These are phyloP conservation scores for Neodiprion fabricii DNA, from an alignment of 1,140 invertebrate species.

Conservation along the genomic window DNA sequence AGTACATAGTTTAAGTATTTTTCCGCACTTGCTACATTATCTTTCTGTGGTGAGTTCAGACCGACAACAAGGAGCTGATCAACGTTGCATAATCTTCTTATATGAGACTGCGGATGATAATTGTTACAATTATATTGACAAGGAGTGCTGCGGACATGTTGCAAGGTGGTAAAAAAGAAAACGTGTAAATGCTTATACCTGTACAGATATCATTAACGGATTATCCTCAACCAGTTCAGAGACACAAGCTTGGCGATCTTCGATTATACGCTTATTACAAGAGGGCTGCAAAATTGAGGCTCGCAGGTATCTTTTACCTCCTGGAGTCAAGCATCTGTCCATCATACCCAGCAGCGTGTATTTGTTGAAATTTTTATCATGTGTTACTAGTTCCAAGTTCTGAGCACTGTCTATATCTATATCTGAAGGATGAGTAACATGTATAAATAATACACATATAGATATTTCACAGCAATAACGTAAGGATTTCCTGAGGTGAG, in stretches of 20 bases:
- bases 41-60: conserved; percentile 65
- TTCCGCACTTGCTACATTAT: conserved; percentile 69
- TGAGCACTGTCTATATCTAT: conserved; percentile 73
- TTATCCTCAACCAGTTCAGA: conserved; percentile 75
- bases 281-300: conserved; percentile 85
- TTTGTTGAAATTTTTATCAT: conserved; percentile 51
- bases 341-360: conserved; percentile 76
- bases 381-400: conserved; percentile 76
- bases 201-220: conserved; percentile 57
- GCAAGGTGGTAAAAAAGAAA: conserved; percentile 7
- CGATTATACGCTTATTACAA: conserved; percentile 70
- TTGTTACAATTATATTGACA: conserved; percentile 2
- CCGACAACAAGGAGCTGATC: conserved; percentile 70
- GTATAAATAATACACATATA: conserved; percentile 22
- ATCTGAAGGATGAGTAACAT: conserved; percentile 32
- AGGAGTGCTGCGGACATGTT: background rate
- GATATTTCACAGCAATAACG: conserved; percentile 25
- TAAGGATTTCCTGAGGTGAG: conserved; percentile 11
- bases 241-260: conserved; percentile 74
- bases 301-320: conserved; percentile 78
- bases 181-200: conserved; percentile 35
- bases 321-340: conserved; percentile 79
- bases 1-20: conserved; percentile 82
- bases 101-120: conserved; percentile 52
- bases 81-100: conserved; percentile 67